A percentile compares a stretch with the other conserved stretches of the same genome.
These are phyloP conservation scores for human (Homo sapiens) DNA, from an alignment of 2,113 vertebrate genomes.

Conservation along the genomic window DNA sequence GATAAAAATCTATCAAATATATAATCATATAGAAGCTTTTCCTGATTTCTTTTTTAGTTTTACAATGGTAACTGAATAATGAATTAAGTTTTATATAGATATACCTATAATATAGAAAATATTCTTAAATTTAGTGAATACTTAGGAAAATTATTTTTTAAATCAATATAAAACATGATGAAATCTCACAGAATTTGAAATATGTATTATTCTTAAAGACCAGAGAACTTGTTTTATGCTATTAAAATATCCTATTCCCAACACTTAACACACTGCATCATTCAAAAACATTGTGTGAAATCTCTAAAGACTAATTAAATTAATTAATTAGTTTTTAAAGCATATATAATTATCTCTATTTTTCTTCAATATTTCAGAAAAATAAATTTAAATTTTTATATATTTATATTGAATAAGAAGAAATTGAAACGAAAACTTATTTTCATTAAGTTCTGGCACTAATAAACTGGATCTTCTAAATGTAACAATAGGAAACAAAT, in stretches of 20 bases:
- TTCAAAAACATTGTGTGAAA: neutral
- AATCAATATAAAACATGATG: neutral
- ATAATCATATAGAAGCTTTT: neutral
- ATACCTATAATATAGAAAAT: neutral
- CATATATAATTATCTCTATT: neutral
- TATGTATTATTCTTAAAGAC: neutral
- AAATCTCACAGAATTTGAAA: neutral
- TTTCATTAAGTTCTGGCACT: neutral
- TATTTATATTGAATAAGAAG: neutral
- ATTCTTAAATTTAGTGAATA: neutral
- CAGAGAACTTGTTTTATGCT: neutral
- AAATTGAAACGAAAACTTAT: neutral
- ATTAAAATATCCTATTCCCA: neutral
- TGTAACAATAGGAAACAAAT: conserved; percentile 57
- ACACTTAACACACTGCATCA: neutral
- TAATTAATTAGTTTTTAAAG: neutral
- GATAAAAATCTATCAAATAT: neutral
- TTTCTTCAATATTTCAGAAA: neutral
- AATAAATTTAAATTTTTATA: neutral
- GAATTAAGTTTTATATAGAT: neutral
- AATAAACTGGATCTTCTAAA: conserved; percentile 18
- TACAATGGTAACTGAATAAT: neutral
- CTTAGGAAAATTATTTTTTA: neutral
- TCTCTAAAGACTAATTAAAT: neutral
- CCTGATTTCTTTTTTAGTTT: neutral